phyloP scores from a whole-genome alignment of 1,140 invertebrate genomes.

The Arctopsyche grandis region DNA sequence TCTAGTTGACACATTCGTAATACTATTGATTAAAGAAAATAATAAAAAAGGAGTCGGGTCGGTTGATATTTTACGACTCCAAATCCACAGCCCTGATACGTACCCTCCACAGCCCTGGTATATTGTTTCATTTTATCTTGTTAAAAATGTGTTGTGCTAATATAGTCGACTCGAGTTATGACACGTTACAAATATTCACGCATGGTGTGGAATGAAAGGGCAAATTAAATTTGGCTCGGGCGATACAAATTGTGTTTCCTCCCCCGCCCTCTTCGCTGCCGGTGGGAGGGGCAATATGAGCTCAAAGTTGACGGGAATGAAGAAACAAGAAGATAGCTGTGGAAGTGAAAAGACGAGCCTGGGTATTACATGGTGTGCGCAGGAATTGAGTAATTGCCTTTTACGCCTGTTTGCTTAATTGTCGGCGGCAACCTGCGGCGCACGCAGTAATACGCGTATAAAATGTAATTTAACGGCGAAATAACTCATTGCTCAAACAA shows the following conservation, averaged over 20 bases:
- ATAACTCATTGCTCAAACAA: constrained; percentile 44
- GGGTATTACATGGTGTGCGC: not conserved
- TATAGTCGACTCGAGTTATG: not conserved
- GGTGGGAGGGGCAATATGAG: not conserved
- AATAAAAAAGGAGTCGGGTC: too few species aligned
- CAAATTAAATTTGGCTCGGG: constrained; percentile 22
- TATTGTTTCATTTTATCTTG: too few species aligned
- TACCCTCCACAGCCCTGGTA: too few species aligned
- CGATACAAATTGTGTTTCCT: constrained; percentile 43
- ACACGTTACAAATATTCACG: not conserved
- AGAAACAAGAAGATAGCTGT: not conserved
- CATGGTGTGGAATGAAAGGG: not conserved
- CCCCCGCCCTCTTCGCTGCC: not conserved
- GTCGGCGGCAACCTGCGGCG: constrained; percentile 30
- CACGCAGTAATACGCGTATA: constrained; percentile 37
- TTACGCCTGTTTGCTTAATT: constrained; percentile 42
- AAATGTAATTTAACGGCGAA: constrained; percentile 48
- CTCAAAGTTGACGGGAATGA: not conserved
- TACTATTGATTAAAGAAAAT: too few species aligned
- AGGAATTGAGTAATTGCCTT: constrained; percentile 47
- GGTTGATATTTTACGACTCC: too few species aligned
- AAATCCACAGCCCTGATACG: too few species aligned
- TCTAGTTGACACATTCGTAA: too few species aligned
- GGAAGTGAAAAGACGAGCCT: not conserved
- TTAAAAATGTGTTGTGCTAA: too few species aligned